Conservation (phyloP, 1,140 invertebrate species). For the Hypsibius dujardini region DNA sequence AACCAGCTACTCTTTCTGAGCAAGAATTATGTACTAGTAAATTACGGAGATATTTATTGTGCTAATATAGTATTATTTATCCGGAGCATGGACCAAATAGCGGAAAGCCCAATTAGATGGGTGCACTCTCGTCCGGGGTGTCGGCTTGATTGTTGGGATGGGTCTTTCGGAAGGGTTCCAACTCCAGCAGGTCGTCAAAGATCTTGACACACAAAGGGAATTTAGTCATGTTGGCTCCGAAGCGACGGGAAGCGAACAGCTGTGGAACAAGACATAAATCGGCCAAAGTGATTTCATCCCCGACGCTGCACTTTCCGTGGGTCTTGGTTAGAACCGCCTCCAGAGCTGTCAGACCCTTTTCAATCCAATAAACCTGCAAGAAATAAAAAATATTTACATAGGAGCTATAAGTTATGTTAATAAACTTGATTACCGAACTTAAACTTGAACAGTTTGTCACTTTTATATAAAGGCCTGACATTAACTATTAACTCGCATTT, state of each 20-base stretch:
- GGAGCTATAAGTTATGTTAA: no score
- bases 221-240: conserved; percentile 15
- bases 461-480: no score
- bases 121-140: conserved; percentile 41
- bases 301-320: conserved; percentile 8
- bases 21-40: no score
- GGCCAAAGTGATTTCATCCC: conserved; percentile 18
- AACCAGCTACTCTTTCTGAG: no score
- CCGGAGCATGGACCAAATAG: no score
- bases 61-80: no score
- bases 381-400: neutral
- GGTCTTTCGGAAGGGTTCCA: conserved; percentile 70
- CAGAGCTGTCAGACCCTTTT: conserved; percentile 19
- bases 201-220: conserved; percentile 44
- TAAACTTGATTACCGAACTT: no score
- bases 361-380: conserved; percentile 20
- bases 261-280: conserved; percentile 22
- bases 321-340: conserved; percentile 18
- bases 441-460: no score
- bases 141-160: conserved; percentile 76
- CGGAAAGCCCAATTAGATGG: no score
- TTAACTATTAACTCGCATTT: no score
- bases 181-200: conserved; percentile 44
- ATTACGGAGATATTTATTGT: no score
- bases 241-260: conserved; percentile 19